A percentile compares a stretch with the other conserved stretches of the same genome.
phyloP scores from a whole-genome alignment of 2,888 invertebrate species.

The Drosophila neonasuta region DNA sequence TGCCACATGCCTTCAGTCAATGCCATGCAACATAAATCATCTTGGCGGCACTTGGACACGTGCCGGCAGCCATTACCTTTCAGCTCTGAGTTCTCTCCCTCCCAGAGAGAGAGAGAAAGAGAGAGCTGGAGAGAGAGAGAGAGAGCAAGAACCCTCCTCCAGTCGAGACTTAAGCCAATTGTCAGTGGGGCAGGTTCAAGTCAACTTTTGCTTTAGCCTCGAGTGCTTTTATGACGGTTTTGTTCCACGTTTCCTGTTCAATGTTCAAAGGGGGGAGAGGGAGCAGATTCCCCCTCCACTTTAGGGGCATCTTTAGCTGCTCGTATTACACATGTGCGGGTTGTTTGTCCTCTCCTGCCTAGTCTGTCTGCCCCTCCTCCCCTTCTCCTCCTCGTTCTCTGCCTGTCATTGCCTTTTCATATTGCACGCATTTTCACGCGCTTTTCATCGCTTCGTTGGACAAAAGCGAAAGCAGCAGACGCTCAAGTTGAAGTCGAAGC shows the following conservation, averaged over 20 bases:
- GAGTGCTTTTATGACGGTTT: slow-evolving; percentile 58
- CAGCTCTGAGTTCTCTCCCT: background rate
- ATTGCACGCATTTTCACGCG: slow-evolving; percentile 74
- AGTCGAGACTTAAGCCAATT: slow-evolving; percentile 66
- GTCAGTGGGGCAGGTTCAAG: slow-evolving; percentile 76
- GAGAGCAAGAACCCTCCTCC: background rate
- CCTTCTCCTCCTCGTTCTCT: background rate
- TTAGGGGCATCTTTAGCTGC: slow-evolving; percentile 8
- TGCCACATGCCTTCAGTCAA: slow-evolving; percentile 69
- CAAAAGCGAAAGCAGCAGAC: slow-evolving; percentile 28
- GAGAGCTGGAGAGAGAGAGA: too few relatives aligned
- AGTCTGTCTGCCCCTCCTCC: slow-evolving; percentile 2
- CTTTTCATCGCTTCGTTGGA: slow-evolving; percentile 64
- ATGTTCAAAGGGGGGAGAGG: background rate
- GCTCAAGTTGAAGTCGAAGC: background rate
- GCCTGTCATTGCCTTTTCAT: slow-evolving; percentile 50
- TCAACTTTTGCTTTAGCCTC: slow-evolving; percentile 40
- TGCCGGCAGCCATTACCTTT: slow-evolving; percentile 66
- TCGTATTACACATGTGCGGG: slow-evolving; percentile 49
- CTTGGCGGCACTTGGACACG: slow-evolving; percentile 71
- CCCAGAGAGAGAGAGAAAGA: background rate
- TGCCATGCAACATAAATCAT: slow-evolving; percentile 72
- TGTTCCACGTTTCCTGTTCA: slow-evolving; percentile 31
- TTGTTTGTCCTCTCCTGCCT: slow-evolving; percentile 28
- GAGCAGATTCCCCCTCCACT: slow-evolving; percentile 4